Evolutionary conservation across 2,113 vertebrate genomes (phyloP).

Genomic region (Aegithalos caudatus): DNA sequence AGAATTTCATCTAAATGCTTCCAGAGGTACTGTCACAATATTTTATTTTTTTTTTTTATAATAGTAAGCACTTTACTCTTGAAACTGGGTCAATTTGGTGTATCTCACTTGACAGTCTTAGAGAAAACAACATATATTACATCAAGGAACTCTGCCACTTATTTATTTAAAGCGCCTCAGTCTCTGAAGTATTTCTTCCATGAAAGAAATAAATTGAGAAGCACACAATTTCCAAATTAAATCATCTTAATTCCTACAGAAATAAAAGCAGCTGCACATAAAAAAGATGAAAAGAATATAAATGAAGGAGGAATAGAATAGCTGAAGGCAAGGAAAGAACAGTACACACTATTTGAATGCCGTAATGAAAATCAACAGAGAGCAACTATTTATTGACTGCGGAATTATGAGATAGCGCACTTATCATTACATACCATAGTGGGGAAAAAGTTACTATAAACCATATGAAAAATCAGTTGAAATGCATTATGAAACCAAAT

Average conservation of each 20-base stretch:
- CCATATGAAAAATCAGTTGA: background rate
- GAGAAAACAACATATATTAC: background rate
- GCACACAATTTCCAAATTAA: background rate
- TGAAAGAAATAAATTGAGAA: background rate
- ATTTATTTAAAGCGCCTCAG: background rate
- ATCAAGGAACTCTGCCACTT: background rate
- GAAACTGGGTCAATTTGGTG: background rate
- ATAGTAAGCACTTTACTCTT: background rate
- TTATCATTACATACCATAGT: background rate
- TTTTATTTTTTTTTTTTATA: background rate
- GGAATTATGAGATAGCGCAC: background rate
- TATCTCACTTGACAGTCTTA: background rate
- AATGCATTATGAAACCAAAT: background rate
- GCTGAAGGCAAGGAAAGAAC: background rate
- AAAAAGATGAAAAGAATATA: background rate
- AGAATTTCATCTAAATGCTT: background rate
- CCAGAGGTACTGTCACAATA: background rate
- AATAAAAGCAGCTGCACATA: constrained; percentile 7
- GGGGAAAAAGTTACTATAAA: background rate
- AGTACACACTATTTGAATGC: background rate
- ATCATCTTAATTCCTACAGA: background rate
- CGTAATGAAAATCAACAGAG: background rate
- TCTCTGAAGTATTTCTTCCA: background rate
- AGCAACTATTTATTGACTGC: background rate
- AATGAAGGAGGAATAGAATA: background rate